Base-by-base conservation (phyloP, 2,113 vertebrate species). In the Paratilapia polleni region DNA sequence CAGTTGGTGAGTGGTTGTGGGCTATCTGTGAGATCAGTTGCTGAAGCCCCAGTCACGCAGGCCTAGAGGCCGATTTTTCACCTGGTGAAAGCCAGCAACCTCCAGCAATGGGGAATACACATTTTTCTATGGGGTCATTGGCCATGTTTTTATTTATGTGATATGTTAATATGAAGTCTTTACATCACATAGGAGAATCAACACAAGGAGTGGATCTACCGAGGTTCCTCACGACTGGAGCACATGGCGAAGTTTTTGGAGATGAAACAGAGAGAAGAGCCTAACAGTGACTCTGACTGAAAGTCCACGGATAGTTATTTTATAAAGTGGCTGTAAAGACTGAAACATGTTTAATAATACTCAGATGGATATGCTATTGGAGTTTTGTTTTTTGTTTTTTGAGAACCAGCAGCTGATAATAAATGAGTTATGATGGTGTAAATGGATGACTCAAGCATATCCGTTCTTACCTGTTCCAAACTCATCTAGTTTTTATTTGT, bases 161-260 rank as follows among this genome's bases (percentile, higher is more conserved):
- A 43, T 70, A 49, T 12, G 47, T 43, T 57, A 20, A 41, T 68
- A 4, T 54, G 20, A 26, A 24, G 26, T 66, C 6, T 82, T 19
- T 56, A 5, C 80, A 1, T 88, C 59, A 6, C 31, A 66, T 89
- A 98, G 96, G 96, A 97, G 15, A 96, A 96, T 82, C 96, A 96
- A 22, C 95, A 96, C 0, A 97, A 95, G 3, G 97, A 99, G 82
- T 99, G 98, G 98, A 96, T 99, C 73, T 97, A 98, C 86, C 91
- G 98, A 9, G 98, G 98, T 2, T 98, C 98, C 38, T 96, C 97
- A 0, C 96, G 97, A 26, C 94, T 99, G 2, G 96, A 98, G 85
- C 97, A 98, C 83, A 97, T 98, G 96, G 96, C 97, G 7, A 87
- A 74, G 52, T 89, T 90, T 77, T 80, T 90, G 81, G 81, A 87